Evolutionary conservation across 1,140 invertebrate genomes (phyloP), one percentile per base, ranked within the genome.

Genomic region (Littorina saxatilis): DNA sequence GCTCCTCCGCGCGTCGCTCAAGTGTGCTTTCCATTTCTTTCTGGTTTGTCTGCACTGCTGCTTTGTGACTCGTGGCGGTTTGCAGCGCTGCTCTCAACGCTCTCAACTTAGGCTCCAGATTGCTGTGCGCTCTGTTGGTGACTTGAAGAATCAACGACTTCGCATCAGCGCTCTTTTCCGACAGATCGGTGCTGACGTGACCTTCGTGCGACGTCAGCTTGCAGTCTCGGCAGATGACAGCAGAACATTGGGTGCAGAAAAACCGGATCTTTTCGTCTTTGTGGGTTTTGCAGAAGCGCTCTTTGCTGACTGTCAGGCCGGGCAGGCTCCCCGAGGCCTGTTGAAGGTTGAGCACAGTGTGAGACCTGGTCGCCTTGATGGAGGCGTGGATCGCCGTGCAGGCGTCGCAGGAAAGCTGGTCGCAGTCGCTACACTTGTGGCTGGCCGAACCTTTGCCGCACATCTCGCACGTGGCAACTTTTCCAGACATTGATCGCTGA

Each of bases 181-280:
- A 76, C 5, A 82, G 29, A 47, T 82, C 80, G 20, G 27, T 32
- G 1, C 73, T 68, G 35, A 43, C 68, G 52, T 82, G 81, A 9
- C 76, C 68, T 32, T 82, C 76, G 52, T 82, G 81, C 7, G 75
- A 55, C 27, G 76, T 74, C 23, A 82, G 66, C 27, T 78, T 79
- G 40, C 81, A 82, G 68, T 82, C 81, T 58, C 75, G 47, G 47
- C 81, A 82, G 43, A 82, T 73, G 17, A 47, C 9, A 11, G 29
- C 27, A 15, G 37, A 47, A 58, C 81, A 82, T 20, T 29, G 43
- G 7, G 15, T 47, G 35, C 81, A 82, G 55, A 70, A 79, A 78
- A 82, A 82, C 17, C 76, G 37, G 35, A 82, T 47, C 23, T 55
- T 58, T 37, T 79, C 76, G 0, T 63, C 75, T 1, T 52, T 39